Conservation (phyloP, 2,113 vertebrate species). For the Chunga burmeisteri region DNA sequence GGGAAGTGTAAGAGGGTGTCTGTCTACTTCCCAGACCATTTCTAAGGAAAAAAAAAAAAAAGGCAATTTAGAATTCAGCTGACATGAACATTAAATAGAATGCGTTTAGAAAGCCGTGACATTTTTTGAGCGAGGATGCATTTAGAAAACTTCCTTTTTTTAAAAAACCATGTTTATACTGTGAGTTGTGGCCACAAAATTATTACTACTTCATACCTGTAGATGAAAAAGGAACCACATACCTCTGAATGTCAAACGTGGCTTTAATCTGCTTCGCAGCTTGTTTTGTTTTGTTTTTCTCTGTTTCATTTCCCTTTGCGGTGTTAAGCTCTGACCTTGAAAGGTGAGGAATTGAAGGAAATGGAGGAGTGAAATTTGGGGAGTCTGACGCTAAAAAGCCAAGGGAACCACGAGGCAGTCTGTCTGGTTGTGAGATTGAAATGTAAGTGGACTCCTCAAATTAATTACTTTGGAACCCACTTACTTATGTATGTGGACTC, state of each 20-base stretch:
- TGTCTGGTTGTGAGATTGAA: slow-evolving; percentile 44
- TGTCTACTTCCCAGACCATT: not conserved
- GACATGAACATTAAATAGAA: not conserved
- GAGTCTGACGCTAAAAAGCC: not conserved
- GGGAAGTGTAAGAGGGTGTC: not conserved
- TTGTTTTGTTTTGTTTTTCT: slow-evolving; percentile 54
- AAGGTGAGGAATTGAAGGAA: slow-evolving; percentile 62
- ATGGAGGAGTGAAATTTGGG: slow-evolving; percentile 48
- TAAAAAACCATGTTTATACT: not conserved
- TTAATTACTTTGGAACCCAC: slow-evolving; percentile 51
- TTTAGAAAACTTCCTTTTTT: not conserved
- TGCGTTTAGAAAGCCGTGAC: not conserved
- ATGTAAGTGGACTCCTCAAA: slow-evolving; percentile 46
- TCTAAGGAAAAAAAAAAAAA: not conserved
- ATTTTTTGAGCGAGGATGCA: not conserved
- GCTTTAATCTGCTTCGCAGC: slow-evolving; percentile 36
- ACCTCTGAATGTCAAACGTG: not conserved
- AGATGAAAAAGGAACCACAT: not conserved
- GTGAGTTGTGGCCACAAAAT: not conserved
- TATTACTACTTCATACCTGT: not conserved
- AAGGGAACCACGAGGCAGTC: not conserved
- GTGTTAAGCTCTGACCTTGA: slow-evolving; percentile 46
- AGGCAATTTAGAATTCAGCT: not conserved
- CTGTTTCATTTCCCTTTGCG: slow-evolving; percentile 58
- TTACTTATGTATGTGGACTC: slow-evolving; percentile 35